Conservation (phyloP, 53 echinoderm and acorn worm genomes). For the Glandiceps talaboti region DNA sequence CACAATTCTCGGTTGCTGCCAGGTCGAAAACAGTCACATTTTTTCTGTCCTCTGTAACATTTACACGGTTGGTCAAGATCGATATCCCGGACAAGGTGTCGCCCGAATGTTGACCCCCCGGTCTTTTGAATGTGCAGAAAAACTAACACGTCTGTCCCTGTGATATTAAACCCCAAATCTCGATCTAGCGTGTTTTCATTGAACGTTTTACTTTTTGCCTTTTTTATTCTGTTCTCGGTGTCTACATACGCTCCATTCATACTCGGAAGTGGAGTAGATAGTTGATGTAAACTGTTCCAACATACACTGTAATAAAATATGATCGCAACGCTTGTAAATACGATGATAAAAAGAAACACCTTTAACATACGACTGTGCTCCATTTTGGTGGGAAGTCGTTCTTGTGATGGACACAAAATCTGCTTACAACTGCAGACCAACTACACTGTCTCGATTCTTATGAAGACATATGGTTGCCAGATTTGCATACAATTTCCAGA, state of each 20-base stretch:
- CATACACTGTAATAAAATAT: neutral
- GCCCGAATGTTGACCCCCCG: constrained; percentile 77
- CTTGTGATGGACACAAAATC: too few species aligned
- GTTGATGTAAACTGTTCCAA: neutral
- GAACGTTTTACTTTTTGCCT: constrained; percentile 1
- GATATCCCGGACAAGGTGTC: constrained; percentile 53
- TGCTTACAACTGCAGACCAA: too few species aligned
- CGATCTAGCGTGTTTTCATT: constrained; percentile 21
- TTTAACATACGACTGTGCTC: too few species aligned
- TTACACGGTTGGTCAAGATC: constrained; percentile 40
- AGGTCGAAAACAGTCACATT: constrained; percentile 53
- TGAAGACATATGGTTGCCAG: too few species aligned
- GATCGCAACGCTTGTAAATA: too few species aligned
- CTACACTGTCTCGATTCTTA: too few species aligned
- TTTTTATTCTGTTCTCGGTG: neutral
- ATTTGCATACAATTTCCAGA: too few species aligned
- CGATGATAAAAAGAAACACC: too few species aligned
- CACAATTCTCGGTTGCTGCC: constrained; percentile 41
- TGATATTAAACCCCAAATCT: constrained; percentile 38
- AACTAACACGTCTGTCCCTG: constrained; percentile 74
- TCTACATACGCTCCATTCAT: neutral
- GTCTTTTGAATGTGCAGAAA: constrained; percentile 97
- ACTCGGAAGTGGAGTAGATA: neutral
- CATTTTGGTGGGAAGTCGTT: too few species aligned
- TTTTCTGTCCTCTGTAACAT: constrained; percentile 31